Conservation (phyloP, 2,888 invertebrate species). For the Pyrochroa serraticornis region DNA sequence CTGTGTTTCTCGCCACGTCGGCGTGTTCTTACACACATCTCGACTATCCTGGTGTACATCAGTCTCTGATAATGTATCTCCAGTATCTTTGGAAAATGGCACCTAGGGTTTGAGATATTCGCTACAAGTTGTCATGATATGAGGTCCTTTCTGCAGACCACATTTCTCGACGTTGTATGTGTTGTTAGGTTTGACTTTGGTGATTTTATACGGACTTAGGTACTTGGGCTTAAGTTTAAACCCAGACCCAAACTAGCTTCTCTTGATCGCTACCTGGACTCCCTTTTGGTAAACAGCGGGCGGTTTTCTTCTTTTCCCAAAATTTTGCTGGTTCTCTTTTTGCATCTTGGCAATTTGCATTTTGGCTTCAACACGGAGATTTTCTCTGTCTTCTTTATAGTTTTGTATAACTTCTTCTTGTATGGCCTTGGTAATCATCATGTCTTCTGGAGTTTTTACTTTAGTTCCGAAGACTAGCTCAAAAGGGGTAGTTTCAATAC, state of each 20-base stretch:
- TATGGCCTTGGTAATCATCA: slow-evolving; percentile 28
- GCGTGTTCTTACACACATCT: no score
- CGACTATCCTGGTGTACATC: no score
- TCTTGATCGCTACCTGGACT: slow-evolving; percentile 46
- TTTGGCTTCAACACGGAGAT: slow-evolving; percentile 22
- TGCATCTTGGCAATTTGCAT: no score
- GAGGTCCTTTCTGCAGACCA: no score
- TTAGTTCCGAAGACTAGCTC: slow-evolving; percentile 37
- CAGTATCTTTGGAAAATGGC: no score
- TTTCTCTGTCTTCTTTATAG: slow-evolving; percentile 30
- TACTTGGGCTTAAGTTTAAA: no score
- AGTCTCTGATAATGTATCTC: no score
- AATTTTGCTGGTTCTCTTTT: slow-evolving; percentile 36
- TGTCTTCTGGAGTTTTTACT: slow-evolving; percentile 34
- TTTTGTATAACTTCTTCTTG: slow-evolving; percentile 27
- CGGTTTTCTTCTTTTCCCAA: no score
- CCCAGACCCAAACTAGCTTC: slow-evolving; percentile 46
- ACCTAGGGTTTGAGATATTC: no score
- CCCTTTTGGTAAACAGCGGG: no score
- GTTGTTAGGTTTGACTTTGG: slow-evolving; percentile 37
- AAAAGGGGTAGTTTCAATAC: slow-evolving; percentile 31
- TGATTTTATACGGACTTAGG: slow-evolving; percentile 45
- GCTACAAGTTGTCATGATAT: no score
- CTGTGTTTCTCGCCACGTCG: no score
- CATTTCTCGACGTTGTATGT: slow-evolving; percentile 46